Evolutionary conservation across 2,888 invertebrate species (phyloP).

Genomic region (Autographa gamma): DNA sequence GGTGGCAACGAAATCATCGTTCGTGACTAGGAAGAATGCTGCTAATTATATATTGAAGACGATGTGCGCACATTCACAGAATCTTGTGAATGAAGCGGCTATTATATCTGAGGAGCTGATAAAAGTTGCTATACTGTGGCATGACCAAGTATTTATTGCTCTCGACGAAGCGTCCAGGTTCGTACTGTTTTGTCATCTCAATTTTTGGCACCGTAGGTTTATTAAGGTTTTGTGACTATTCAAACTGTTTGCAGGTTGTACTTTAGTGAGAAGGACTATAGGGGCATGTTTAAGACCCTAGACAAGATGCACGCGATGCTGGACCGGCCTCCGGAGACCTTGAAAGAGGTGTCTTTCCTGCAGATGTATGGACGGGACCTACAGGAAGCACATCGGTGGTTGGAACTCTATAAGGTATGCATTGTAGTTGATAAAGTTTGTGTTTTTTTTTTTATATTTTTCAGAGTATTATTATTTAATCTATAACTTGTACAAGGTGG

Average conservation of each 20-base stretch:
- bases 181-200: neutral
- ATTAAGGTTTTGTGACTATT: conserved; percentile 5
- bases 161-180: conserved; percentile 96
- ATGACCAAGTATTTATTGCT: conserved; percentile 95
- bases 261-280: conserved; percentile 98
- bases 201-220: neutral
- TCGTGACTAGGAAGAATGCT: conserved; percentile 94
- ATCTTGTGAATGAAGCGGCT: conserved; percentile 97
- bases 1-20: conserved; percentile 98
- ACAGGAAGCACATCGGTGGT: conserved; percentile 98
- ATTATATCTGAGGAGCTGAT: conserved; percentile 99
- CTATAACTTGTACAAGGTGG: too few species aligned
- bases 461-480: too few species aligned
- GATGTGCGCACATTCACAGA: conserved; percentile 97
- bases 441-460: neutral
- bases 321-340: conserved; percentile 97
- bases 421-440: neutral
- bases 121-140: conserved; percentile 99
- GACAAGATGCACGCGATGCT: conserved; percentile 98
- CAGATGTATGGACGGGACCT: conserved; percentile 99
- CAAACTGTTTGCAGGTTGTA: conserved; percentile 90
- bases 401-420: conserved; percentile 94
- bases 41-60: conserved; percentile 98
- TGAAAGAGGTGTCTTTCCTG: conserved; percentile 99
- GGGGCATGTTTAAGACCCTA: conserved; percentile 98